Percentiles rank a stretch among this genome's conserved stretches.
phyloP scores from a whole-genome alignment of 2,888 invertebrate genomes.

The Drosophila tripunctata region DNA sequence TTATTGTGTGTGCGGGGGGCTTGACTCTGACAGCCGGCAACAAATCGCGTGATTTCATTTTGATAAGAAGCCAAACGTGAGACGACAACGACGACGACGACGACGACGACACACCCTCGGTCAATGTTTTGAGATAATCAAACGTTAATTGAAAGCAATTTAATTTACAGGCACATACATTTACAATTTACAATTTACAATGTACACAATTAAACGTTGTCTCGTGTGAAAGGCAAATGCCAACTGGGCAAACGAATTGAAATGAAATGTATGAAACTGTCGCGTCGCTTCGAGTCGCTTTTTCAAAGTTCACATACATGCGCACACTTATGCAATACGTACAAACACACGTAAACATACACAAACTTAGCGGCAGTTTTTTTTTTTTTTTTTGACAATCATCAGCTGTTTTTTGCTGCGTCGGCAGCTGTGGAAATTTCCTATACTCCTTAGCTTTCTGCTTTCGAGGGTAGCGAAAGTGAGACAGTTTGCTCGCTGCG shows the following conservation, averaged over 20 bases:
- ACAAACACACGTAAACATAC: constrained; percentile 9
- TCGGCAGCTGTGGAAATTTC: constrained; percentile 64
- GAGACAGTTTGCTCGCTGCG: too few species aligned
- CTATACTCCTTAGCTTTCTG: constrained; percentile 40
- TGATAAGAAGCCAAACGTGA: constrained; percentile 72
- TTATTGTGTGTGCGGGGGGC: constrained; percentile 65
- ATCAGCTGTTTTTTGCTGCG: constrained; percentile 67
- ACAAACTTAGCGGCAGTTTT: constrained; percentile 42
- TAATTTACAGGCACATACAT: neutral
- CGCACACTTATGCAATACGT: neutral
- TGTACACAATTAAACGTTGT: too few species aligned
- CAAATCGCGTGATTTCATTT: constrained; percentile 49
- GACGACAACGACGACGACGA: constrained; percentile 38
- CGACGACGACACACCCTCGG: constrained; percentile 64
- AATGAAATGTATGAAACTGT: too few species aligned
- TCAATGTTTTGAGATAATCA: constrained; percentile 33
- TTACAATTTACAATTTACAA: constrained; percentile 18
- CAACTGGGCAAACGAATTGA: constrained; percentile 53
- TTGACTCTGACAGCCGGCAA: constrained; percentile 29
- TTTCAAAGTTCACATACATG: constrained; percentile 8
- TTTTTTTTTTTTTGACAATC: constrained; percentile 68
- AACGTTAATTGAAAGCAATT: constrained; percentile 4
- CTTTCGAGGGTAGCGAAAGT: constrained; percentile 33
- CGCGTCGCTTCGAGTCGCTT: constrained; percentile 6
- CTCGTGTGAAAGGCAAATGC: constrained; percentile 44